A percentile compares a stretch with the other conserved stretches of the same genome.
Evolutionary conservation across 2,888 invertebrate genomes (phyloP).

Genomic region (Bembecia ichneumoniformis): DNA sequence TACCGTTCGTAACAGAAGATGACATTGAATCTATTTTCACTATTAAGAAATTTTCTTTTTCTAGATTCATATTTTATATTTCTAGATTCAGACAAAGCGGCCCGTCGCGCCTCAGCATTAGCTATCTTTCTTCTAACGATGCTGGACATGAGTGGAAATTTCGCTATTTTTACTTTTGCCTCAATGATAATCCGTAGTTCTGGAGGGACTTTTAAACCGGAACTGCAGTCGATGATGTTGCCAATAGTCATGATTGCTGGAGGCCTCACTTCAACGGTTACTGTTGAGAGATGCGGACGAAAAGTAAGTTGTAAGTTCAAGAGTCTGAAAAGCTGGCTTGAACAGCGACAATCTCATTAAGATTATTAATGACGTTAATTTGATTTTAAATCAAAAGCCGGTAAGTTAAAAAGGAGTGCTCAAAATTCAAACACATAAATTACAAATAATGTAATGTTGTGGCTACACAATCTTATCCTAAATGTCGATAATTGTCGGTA

Average conservation of each 20-base stretch:
- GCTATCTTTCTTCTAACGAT: constrained; percentile 5
- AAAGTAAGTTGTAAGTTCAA: constrained; percentile 5
- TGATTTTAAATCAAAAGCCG: no score
- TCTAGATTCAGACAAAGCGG: constrained; percentile 6
- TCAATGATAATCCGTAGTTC: constrained; percentile 5
- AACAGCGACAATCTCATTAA: no score
- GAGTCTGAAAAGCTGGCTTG: no score
- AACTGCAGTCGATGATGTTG: constrained; percentile 6
- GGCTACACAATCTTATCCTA: no score
- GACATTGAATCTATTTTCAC: no score
- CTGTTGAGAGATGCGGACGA: constrained; percentile 7
- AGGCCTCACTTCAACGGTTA: constrained; percentile 1
- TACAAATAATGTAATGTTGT: no score
- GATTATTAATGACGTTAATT: no score
- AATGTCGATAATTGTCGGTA: no score
- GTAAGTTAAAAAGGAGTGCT: no score
- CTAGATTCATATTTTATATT: background rate
- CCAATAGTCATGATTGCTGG: constrained; percentile 7
- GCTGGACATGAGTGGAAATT: constrained; percentile 4
- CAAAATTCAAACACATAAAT: no score
- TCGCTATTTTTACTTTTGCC: constrained; percentile 8
- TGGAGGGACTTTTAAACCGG: constrained; percentile 4
- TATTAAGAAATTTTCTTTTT: no score
- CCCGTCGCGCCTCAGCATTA: constrained; percentile 2
- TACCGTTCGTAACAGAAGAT: no score